These are phyloP conservation scores for Rafetus swinhoei DNA, from an alignment of 2,113 vertebrate genomes.

Conservation along the genomic window DNA sequence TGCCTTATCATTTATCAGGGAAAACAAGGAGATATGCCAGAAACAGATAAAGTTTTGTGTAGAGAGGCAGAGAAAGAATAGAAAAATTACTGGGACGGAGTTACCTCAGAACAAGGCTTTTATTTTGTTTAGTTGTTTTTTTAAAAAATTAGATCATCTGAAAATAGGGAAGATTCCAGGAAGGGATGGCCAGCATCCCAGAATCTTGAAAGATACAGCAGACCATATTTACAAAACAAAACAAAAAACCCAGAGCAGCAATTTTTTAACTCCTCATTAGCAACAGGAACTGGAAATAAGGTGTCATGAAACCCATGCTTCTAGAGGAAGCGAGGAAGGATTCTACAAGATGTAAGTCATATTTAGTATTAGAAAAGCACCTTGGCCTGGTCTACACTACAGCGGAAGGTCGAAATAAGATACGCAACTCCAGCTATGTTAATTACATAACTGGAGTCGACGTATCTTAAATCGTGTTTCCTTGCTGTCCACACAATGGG, in stretches of 20 bases:
- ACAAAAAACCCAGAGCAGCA: not conserved
- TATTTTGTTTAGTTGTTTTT: not conserved
- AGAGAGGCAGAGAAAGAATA: slow-evolving; percentile 25
- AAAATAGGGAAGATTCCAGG: slow-evolving; percentile 42
- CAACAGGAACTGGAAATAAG: not conserved
- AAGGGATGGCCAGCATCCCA: slow-evolving; percentile 44
- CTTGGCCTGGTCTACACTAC: too few relatives aligned
- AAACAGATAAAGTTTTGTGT: slow-evolving; percentile 3
- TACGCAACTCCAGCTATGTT: too few relatives aligned
- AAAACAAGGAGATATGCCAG: not conserved
- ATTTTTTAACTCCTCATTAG: slow-evolving; percentile 36
- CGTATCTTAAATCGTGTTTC: too few relatives aligned
- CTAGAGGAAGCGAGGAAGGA: not conserved
- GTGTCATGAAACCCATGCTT: not conserved
- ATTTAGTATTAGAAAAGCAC: not conserved
- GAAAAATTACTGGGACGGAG: slow-evolving; percentile 31
- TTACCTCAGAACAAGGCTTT: not conserved
- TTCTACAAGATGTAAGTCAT: not conserved
- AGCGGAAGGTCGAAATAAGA: too few relatives aligned
- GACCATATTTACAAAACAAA: not conserved
- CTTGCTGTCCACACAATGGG: too few relatives aligned
- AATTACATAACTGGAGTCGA: too few relatives aligned
- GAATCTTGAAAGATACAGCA: slow-evolving; percentile 41
- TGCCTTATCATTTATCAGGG: slow-evolving; percentile 1
- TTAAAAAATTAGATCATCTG: slow-evolving; percentile 48